Evolutionary conservation across 1,140 invertebrate genomes (phyloP).

Genomic region (Drosophila bifasciata): DNA sequence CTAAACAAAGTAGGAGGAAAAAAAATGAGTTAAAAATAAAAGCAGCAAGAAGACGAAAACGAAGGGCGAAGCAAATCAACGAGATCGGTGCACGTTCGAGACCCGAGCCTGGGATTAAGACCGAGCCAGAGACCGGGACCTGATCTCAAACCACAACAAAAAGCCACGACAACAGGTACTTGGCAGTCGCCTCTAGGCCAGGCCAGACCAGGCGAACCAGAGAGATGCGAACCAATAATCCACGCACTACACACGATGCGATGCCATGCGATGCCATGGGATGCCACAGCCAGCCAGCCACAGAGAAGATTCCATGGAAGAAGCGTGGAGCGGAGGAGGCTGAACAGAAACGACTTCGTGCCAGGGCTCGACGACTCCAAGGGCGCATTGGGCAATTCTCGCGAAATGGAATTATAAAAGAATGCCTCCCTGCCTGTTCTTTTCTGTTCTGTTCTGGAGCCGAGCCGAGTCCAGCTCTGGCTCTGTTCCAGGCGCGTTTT

Average conservation of each 20-base stretch:
- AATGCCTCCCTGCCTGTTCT: constrained; percentile 68
- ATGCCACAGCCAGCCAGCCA: constrained; percentile 41
- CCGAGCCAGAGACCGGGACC: constrained; percentile 25
- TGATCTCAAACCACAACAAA: constrained; percentile 60
- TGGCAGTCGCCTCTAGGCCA: constrained; percentile 74
- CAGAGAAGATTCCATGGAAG: constrained; percentile 69
- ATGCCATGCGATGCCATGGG: constrained; percentile 17
- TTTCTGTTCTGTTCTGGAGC: no score
- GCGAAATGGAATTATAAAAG: constrained; percentile 84
- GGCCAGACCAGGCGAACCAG: constrained; percentile 30
- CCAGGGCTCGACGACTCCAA: constrained; percentile 63
- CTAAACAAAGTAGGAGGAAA: constrained; percentile 71
- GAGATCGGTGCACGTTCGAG: constrained; percentile 59
- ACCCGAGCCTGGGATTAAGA: constrained; percentile 21
- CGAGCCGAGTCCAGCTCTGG: constrained; percentile 1
- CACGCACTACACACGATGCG: constrained; percentile 62
- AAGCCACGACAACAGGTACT: constrained; percentile 79
- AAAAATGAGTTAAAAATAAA: constrained; percentile 30
- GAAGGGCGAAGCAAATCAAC: constrained; percentile 61
- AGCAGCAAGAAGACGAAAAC: constrained; percentile 30
- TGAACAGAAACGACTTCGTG: constrained; percentile 62
- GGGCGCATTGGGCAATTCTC: constrained; percentile 80
- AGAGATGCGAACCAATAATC: constrained; percentile 80
- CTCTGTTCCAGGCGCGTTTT: constrained; percentile 57
- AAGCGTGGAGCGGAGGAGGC: constrained; percentile 28